Evolutionary conservation across 2,113 vertebrate species (phyloP).

Genomic region (Chloropsis hardwickii): DNA sequence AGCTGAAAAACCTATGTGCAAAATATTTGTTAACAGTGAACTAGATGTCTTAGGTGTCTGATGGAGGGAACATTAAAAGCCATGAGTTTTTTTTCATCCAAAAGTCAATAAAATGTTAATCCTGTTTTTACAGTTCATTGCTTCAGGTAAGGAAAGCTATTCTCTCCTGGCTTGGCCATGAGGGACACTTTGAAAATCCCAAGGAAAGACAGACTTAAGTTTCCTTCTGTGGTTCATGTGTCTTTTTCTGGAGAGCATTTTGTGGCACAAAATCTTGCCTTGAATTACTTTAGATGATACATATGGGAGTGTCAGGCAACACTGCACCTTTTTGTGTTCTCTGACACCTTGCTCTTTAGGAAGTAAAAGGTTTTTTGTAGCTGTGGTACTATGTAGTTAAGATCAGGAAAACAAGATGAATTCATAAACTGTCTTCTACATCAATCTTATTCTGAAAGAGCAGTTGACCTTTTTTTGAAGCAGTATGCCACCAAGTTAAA

Average conservation of each 20-base stretch:
- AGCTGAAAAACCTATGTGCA: neutral
- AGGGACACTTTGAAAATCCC: neutral
- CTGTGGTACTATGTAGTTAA: neutral
- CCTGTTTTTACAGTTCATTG: neutral
- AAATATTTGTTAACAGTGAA: neutral
- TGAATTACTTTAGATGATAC: neutral
- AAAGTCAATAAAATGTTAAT: neutral
- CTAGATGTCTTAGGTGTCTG: neutral
- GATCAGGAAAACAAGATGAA: neutral
- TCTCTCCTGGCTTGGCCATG: neutral
- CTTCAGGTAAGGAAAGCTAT: neutral
- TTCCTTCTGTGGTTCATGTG: neutral
- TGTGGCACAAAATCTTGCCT: neutral
- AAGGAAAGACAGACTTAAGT: neutral
- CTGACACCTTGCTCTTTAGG: rapidly evolving
- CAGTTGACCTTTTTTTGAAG: neutral
- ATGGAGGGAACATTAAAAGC: neutral
- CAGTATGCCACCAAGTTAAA: neutral
- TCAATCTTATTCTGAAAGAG: neutral
- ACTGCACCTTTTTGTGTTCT: neutral
- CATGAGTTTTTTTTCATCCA: neutral
- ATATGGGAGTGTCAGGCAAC: neutral
- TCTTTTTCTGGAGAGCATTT: neutral
- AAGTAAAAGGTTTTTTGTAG: neutral
- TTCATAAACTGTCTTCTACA: neutral